phyloP scores from a whole-genome alignment of 2,797 vertebrate species.

The Macrochelys suwanniensis region DNA sequence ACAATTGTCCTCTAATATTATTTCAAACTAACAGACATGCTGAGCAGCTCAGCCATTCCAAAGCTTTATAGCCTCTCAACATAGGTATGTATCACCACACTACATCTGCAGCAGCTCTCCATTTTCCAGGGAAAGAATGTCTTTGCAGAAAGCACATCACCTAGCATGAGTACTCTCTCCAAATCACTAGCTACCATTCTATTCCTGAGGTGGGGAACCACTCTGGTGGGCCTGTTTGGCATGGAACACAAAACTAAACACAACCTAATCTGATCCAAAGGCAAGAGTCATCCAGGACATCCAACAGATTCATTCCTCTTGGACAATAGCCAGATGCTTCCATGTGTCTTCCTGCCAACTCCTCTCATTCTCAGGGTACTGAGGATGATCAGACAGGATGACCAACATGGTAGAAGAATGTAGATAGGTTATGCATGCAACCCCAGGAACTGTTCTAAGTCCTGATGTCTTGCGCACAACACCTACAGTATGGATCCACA shows the following conservation, averaged over 20 bases:
- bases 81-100: fast-evolving
- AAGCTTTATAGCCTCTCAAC: neutral
- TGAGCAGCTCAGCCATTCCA: neutral
- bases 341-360: neutral
- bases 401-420: neutral
- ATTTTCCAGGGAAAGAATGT: neutral
- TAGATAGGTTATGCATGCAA: neutral
- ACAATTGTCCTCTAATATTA: neutral
- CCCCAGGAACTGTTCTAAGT: neutral
- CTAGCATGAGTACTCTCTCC: neutral
- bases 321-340: neutral
- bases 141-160: neutral
- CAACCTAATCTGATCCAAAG: neutral
- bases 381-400: neutral
- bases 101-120: neutral
- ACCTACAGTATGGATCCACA: neutral
- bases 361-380: neutral
- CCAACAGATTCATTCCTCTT: neutral
- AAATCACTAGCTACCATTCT: neutral
- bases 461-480: neutral
- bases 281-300: neutral
- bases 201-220: neutral
- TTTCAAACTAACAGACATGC: neutral
- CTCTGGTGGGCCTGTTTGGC: neutral
- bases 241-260: neutral